phyloP scores from a whole-genome alignment of 2,113 vertebrate genomes.

The Strix aluco region DNA sequence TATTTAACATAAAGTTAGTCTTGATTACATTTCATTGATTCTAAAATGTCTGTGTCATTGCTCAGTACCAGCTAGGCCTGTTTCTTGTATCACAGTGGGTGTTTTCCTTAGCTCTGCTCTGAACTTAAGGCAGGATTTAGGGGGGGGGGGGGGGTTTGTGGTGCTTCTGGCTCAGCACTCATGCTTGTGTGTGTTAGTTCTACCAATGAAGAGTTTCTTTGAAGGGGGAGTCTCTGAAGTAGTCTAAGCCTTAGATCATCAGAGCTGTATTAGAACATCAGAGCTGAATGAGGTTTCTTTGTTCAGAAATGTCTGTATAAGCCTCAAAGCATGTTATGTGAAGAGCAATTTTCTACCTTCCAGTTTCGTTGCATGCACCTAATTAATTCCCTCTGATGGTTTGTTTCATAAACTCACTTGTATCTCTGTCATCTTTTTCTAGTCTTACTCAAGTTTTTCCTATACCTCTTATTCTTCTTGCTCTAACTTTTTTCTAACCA shows the following conservation, averaged over 20 bases:
- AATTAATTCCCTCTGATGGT: background rate
- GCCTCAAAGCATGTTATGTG: background rate
- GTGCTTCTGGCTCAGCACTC: background rate
- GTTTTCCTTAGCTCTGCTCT: background rate
- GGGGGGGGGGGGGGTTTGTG: background rate
- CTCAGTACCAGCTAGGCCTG: background rate
- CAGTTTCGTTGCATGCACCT: background rate
- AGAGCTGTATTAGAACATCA: background rate
- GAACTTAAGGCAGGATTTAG: background rate
- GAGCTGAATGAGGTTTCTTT: background rate
- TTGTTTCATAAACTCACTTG: background rate
- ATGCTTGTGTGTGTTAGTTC: background rate
- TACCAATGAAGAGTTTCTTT: background rate
- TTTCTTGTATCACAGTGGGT: background rate
- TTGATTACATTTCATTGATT: background rate
- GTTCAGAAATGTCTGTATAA: background rate
- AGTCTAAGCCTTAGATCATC: background rate
- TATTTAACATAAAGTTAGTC: background rate
- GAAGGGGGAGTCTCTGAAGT: background rate
- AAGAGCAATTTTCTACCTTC: background rate
- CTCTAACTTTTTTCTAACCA: background rate
- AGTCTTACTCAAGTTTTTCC: background rate
- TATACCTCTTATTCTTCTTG: background rate
- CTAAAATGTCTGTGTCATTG: background rate
- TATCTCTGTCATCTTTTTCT: background rate